These are phyloP conservation scores for Semicossyphus pulcher DNA, from an alignment of 2,113 vertebrate species.

Conservation along the genomic window DNA sequence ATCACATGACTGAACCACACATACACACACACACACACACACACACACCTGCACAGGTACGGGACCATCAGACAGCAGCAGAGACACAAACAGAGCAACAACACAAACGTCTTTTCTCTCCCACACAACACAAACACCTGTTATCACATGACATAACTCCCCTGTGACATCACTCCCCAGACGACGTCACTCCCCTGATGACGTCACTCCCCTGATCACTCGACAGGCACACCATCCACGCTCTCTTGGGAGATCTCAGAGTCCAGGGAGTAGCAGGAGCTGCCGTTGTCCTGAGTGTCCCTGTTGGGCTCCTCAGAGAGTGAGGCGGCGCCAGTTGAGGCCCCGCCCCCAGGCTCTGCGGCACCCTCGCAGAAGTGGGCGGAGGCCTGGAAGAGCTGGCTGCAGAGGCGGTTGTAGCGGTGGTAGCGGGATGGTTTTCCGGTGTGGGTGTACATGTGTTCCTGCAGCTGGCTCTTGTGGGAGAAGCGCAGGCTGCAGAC, in stretches of 20 bases:
- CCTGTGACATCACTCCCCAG: not conserved
- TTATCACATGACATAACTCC: too few relatives aligned
- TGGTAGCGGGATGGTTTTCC: conserved; percentile 88
- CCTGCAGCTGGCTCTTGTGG: conserved; percentile 92
- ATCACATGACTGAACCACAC: conserved; percentile 30
- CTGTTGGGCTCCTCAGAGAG: conserved; percentile 80
- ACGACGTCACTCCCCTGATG: not conserved
- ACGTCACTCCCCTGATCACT: conserved; percentile 76
- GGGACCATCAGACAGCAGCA: conserved; percentile 21
- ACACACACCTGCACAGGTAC: conserved; percentile 47
- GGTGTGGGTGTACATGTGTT: conserved; percentile 95
- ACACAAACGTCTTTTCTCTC: not conserved
- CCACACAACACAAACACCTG: too few relatives aligned
- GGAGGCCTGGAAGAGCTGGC: conserved; percentile 83
- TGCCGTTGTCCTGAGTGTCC: conserved; percentile 87
- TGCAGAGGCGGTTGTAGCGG: conserved; percentile 88
- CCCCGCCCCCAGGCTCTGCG: conserved; percentile 60
- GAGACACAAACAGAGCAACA: conserved; percentile 24
- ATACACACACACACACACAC: conserved; percentile 18
- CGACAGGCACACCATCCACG: conserved; percentile 87
- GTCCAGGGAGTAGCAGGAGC: conserved; percentile 89
- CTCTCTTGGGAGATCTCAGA: conserved; percentile 91
- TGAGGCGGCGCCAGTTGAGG: conserved; percentile 10
- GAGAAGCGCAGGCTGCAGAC: conserved; percentile 91
- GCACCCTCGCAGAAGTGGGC: conserved; percentile 83